Evolutionary conservation across 2,113 vertebrate species (phyloP).

Genomic region (Mungos mungo): DNA sequence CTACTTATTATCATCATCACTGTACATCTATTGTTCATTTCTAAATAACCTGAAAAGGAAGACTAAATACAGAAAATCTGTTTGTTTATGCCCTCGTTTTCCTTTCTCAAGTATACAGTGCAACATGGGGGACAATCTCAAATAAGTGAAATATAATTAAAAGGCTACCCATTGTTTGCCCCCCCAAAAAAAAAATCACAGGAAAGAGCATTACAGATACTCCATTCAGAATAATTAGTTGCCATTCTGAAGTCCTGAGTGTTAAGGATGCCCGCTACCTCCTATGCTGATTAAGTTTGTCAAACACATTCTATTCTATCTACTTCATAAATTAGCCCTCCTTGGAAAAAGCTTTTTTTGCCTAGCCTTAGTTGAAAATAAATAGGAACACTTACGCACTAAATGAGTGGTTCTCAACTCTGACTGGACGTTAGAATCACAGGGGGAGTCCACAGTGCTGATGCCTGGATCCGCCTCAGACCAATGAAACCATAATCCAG

Average conservation of each 20-base stretch:
- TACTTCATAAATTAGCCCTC: not conserved
- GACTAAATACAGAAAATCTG: not conserved
- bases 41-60: not conserved
- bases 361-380: not conserved
- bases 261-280: not conserved
- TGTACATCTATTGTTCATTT: not conserved
- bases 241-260: not conserved
- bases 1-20: not conserved
- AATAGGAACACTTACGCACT: not conserved
- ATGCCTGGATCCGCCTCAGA: fast-evolving
- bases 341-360: not conserved
- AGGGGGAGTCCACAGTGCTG: not conserved
- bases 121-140: not conserved
- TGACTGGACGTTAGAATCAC: not conserved
- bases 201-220: not conserved
- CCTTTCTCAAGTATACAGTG: not conserved
- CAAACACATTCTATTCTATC: not conserved
- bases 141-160: not conserved
- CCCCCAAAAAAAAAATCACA: not conserved
- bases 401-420: not conserved
- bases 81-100: not conserved
- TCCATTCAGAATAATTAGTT: not conserved
- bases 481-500: not conserved
- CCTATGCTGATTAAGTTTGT: not conserved
- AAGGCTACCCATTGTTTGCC: not conserved